Base-by-base conservation (phyloP, 2,888 invertebrate species). In the Scrobipalpa atriplicella region DNA sequence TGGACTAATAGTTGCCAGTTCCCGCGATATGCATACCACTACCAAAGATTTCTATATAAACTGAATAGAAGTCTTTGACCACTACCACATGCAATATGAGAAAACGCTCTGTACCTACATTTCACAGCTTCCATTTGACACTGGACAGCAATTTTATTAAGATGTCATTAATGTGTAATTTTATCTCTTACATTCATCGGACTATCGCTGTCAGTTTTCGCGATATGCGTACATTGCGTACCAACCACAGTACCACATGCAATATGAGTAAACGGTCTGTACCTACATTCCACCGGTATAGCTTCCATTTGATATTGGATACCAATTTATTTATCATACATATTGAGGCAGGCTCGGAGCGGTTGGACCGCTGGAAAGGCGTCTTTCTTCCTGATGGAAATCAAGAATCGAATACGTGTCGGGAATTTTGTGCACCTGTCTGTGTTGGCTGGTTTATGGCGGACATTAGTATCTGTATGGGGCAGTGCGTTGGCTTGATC, bases 271-370 rank as follows among this genome's bases (percentile, higher is more conserved):
- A 87, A 85, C 83, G 87, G 81, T 88, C 83, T 89, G 89, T 90
- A 90, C 29, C 29, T 29, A 29, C 90, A 90, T 87, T 90, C 89
- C 87, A 86, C 83, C 82, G 86, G 86, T 85, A 88, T 88, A 84
- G 89, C 81, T 87, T 85, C 89, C 88, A 89, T 92, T 91, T 91
- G 85, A 91, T 92, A 92, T 92, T 91, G 92, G 91, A 92, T 92
- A 90, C 88, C 92, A 90, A 92, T 92, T 92, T 92, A 92, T 92
- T 92, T 92, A 92, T 92, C 92, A 92, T 92, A 92, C 88, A 90
- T 92, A 92, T 92, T 90, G 91, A 86, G 89, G 85, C 78, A 85
- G 87, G 84, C 78, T 78, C 76, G 79, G 82, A 82, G 78, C 77
- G 85, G 81, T 83, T 82, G 84, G 86, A 87, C 83, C 82, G 83